phyloP scores from a whole-genome alignment of 2,888 invertebrate species.

The Euzetes globulus region DNA sequence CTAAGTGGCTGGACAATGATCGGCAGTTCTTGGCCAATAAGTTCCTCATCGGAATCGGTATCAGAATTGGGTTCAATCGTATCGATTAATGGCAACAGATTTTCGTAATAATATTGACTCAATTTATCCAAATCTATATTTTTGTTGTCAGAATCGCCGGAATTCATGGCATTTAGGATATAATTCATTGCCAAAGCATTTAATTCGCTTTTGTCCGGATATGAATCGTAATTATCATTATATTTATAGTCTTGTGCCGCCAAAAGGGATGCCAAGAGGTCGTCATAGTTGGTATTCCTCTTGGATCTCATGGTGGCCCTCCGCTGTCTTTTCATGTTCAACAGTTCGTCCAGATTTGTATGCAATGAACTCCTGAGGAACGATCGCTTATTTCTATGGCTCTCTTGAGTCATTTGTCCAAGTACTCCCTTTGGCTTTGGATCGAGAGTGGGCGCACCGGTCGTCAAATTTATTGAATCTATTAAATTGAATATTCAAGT shows the following conservation, averaged over 20 bases:
- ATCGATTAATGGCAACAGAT: background rate
- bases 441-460: too few species aligned
- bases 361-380: background rate
- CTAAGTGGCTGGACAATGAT: background rate
- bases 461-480: too few species aligned
- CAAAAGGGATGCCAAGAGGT: background rate
- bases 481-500: too few species aligned
- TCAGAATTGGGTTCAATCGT: background rate
- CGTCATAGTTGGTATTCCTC: conserved; percentile 24
- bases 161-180: background rate
- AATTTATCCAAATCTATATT: conserved; percentile 17
- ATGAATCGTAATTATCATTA: background rate
- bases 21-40: background rate
- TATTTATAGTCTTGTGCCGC: background rate
- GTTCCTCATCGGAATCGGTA: background rate
- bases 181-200: background rate
- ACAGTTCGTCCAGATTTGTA: conserved; percentile 5
- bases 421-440: too few species aligned
- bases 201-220: background rate
- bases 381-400: conserved; percentile 1
- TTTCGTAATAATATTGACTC: conserved; percentile 25
- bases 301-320: conserved; percentile 6
- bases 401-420: too few species aligned
- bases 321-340: conserved; percentile 8
- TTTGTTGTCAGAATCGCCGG: background rate